Evolutionary conservation across 2,888 invertebrate genomes (phyloP), one percentile per base, ranked within the genome.

Genomic region (Ethmia dodecea): DNA sequence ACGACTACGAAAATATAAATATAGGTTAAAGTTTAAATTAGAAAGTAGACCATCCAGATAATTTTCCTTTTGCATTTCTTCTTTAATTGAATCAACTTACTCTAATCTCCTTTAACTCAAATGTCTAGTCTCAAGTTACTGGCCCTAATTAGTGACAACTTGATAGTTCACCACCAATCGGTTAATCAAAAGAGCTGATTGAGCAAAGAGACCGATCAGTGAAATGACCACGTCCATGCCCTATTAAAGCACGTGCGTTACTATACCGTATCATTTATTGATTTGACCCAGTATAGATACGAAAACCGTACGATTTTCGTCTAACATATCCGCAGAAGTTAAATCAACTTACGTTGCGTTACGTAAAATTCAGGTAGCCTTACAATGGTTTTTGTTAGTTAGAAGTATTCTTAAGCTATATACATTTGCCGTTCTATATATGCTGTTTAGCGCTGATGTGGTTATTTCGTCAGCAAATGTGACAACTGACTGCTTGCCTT

Each of bases 141-240:
- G 63, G 43, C 60, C 65, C 55, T 66, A 74, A 74, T 77, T 68
- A 49, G 55, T 47, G 43, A 52, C 42, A 48, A 51, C 50, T 47
- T 44, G 52, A 47, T 43, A 47, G 53, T 39, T 44, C 48, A 49
- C 42, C 49, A 56, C 60, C 60, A 58, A 64, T 58, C 51, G 52
- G 47, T 65, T 61, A 54, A 67, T 61, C 49, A 37, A 50, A 46
- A 38, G 12, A 35, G 40, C 41, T 54, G 52, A 72, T 66, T 62
- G 55, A 49, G 54, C 52, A 65, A 66, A 67, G 59, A 57, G 48
- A 51, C 64, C 70, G 62, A 56, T 49, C 37, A 40, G 31, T 35
- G 39, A 35, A 39, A 15, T 32, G 32, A 26, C 32, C 16, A n/a
- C n/a, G 14, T n/a, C n/a, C 18, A 18, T 18, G 18, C 18, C 4